Evolutionary conservation across 2,888 invertebrate species (phyloP), one percentile per base, ranked within the genome.

Genomic region (Acanthococcus lagerstroemiae): DNA sequence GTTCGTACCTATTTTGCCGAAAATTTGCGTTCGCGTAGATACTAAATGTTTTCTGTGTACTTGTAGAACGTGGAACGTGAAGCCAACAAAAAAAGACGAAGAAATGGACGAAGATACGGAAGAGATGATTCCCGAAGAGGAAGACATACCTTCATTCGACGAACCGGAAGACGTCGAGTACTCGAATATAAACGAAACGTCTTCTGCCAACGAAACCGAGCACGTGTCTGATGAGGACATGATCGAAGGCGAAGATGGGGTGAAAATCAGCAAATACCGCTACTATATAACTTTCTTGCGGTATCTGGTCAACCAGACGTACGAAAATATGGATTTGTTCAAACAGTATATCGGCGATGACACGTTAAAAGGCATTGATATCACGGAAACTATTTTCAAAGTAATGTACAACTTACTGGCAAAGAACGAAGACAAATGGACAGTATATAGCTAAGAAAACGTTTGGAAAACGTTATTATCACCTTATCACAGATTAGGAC

Each of bases 251-350:
- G 30, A 17, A 30, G 19, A 68, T 55, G 27, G n/a, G 9, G 27
- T 24, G 1, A 37, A 24, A 22, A 54, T n/a, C 12, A 69, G 73
- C 0, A 73, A 74, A 52, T 80, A 76, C 48, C 68, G 70, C 0
- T 78, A 79, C 69, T 80, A 80, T 69, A 70, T 71, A 21, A 71
- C 73, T 0, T 80, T 80, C 67, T 74, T 80, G 1, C 69, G 70
- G 5, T 73, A 74, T 0, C 76, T 80, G 0, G 76, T 77, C 2
- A 77, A 78, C 68, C 75, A 78, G 0, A 76, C 78, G 37, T 72
- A 80, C 58, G 75, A 76, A 65, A 73, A 78, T 46, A 72, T 80
- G 44, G 70, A 74, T 1, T 73, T 69, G 0, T 79, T 77, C 68
- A 70, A 74, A 63, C 73, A 76, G 66, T 80, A 77, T 69, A 71